Evolutionary conservation across 1,140 invertebrate species (phyloP).

Genomic region (Tetramorium simillimum): DNA sequence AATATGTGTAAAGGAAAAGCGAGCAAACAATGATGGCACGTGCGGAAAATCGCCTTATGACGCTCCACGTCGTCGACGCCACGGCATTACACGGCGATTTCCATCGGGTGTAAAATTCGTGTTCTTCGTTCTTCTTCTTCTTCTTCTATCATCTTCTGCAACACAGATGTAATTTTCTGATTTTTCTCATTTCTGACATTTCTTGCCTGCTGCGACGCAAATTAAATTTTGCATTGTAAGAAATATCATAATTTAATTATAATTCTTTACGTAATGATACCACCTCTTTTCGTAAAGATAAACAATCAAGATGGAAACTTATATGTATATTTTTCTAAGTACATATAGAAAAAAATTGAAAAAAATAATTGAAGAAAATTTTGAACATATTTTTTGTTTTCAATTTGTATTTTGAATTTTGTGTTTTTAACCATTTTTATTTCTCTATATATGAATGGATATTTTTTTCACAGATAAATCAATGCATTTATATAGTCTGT

Average conservation of each 20-base stretch:
- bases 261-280: not conserved
- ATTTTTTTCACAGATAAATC: not conserved
- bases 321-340: not conserved
- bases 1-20: conserved; percentile 35
- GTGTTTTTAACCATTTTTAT: not conserved
- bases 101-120: conserved; percentile 29
- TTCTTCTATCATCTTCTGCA: not conserved
- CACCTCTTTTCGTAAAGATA: not conserved
- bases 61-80: conserved; percentile 4
- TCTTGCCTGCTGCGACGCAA: not conserved
- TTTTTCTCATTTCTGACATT: conserved; percentile 7
- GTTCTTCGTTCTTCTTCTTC: conserved; percentile 6
- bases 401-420: too few relatives aligned
- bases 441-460: not conserved
- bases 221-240: not conserved
- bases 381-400: not conserved
- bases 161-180: conserved; percentile 16
- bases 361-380: not conserved
- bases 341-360: not conserved
- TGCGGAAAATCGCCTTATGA: conserved; percentile 41
- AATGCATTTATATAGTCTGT: not conserved
- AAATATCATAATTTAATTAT: not conserved
- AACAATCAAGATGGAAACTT: not conserved
- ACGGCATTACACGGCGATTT: conserved; percentile 20
- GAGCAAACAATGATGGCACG: conserved; percentile 30